phyloP scores from a whole-genome alignment of 1,140 invertebrate species.

The Muscidifurax raptorellus region DNA sequence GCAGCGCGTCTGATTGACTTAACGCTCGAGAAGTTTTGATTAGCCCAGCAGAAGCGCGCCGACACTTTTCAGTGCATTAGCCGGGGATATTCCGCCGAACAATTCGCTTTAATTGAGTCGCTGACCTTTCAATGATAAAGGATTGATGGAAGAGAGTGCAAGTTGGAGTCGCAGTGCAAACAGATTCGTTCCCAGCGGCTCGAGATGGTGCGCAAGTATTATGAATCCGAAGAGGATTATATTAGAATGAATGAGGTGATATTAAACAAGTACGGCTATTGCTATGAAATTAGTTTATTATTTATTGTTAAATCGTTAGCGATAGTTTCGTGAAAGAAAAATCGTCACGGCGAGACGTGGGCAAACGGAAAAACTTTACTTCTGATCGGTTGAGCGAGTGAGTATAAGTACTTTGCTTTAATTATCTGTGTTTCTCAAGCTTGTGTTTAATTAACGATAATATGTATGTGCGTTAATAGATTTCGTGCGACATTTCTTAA shows the following conservation, averaged over 20 bases:
- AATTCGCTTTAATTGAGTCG: background rate
- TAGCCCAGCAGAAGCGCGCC: background rate
- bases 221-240: too few species aligned
- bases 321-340: background rate
- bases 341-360: constrained; percentile 20
- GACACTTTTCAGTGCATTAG: too few species aligned
- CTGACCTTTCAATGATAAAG: background rate
- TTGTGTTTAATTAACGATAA: too few species aligned
- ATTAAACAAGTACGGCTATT: too few species aligned
- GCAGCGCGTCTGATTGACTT: constrained; percentile 2
- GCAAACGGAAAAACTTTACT: constrained; percentile 5
- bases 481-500: too few species aligned
- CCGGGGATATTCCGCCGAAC: background rate
- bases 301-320: background rate
- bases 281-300: background rate
- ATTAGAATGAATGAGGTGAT: too few species aligned
- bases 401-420: too few species aligned
- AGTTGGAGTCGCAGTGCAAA: too few species aligned
- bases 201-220: too few species aligned
- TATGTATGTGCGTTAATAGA: too few species aligned
- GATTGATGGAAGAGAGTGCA: background rate
- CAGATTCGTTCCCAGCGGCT: too few species aligned
- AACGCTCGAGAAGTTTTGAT: constrained; percentile 3
- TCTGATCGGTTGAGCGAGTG: background rate
- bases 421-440: too few species aligned